Evolutionary conservation across 2,888 invertebrate genomes (phyloP).

Genomic region (Meiosimyza platycephala): DNA sequence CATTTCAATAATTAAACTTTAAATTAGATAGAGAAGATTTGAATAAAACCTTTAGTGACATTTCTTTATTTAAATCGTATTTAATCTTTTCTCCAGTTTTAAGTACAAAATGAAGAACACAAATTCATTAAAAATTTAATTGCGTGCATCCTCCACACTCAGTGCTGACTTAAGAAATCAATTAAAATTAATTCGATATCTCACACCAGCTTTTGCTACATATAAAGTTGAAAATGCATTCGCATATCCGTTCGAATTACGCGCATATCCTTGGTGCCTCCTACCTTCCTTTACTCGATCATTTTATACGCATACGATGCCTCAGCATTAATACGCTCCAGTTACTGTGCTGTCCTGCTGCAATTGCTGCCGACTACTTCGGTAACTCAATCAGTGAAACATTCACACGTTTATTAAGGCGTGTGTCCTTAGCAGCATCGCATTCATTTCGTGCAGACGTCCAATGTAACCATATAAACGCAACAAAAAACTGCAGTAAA

Average conservation of each 20-base stretch:
- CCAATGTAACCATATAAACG: background rate
- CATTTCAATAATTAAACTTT: no score
- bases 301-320: background rate
- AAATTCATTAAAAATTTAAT: background rate
- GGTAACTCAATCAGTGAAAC: constrained; percentile 24
- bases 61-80: no score
- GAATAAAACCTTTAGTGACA: no score
- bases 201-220: background rate
- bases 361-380: background rate
- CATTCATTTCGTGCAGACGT: background rate
- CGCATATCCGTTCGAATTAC: constrained; percentile 11
- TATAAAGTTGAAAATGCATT: background rate
- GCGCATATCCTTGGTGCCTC: constrained; percentile 2
- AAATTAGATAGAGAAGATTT: no score
- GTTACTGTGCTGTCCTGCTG: background rate
- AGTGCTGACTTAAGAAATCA: constrained; percentile 16
- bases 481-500: background rate
- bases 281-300: background rate
- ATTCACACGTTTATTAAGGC: constrained; percentile 28
- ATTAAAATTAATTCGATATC: constrained; percentile 27
- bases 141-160: background rate
- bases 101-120: no score
- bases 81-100: no score
- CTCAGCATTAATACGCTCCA: no score
- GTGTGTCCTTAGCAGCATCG: background rate